These are phyloP conservation scores for Apamea crenata DNA, from an alignment of 2,888 invertebrate genomes.

Conservation along the genomic window DNA sequence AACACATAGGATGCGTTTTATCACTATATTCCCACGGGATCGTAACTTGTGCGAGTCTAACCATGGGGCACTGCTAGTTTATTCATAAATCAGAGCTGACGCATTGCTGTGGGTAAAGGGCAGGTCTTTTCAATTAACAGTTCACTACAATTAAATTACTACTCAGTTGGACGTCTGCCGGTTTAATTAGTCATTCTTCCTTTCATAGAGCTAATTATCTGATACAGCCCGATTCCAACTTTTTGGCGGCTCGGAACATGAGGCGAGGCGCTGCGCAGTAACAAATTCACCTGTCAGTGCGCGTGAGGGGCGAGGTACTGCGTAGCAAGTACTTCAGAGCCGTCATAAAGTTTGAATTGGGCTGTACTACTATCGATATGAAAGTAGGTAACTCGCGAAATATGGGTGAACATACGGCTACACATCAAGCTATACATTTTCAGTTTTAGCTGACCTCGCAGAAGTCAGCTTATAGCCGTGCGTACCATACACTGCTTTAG, in stretches of 20 bases:
- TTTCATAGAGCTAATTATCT: background rate
- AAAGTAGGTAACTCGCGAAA: background rate
- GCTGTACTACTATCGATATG: background rate
- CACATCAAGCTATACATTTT: no score
- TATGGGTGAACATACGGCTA: background rate
- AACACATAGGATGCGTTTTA: no score
- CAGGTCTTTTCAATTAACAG: conserved; percentile 21
- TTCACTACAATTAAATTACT: conserved; percentile 10
- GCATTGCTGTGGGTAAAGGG: background rate
- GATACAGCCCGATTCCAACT: background rate
- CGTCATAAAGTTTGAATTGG: no score
- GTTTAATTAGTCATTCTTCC: conserved; percentile 3
- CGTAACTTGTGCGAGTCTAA: no score
- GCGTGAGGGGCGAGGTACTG: no score
- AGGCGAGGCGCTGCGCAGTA: background rate
- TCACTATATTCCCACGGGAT: no score
- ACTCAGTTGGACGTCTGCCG: background rate
- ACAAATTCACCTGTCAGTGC: no score
- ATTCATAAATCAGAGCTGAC: conserved; percentile 29
- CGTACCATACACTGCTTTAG: background rate
- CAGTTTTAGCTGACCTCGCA: no score
- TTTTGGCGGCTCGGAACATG: background rate
- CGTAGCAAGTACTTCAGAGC: no score
- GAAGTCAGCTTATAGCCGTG: no score
- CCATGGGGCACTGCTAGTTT: no score